These are phyloP conservation scores for Agonopterix arenella DNA, from an alignment of 2,888 invertebrate genomes.

Conservation along the genomic window DNA sequence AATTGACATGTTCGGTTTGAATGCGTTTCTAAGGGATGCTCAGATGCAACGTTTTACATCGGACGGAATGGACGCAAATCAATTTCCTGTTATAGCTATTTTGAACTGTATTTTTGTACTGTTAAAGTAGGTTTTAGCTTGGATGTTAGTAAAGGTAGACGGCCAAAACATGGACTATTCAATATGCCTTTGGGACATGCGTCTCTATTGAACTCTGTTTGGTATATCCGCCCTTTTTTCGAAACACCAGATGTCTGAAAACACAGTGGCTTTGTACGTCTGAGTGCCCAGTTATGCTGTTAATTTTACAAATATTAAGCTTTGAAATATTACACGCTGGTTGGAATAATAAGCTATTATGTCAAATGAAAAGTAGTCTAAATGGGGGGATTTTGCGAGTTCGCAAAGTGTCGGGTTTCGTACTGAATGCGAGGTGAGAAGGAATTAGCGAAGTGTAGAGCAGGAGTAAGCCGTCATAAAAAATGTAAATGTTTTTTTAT, in stretches of 20 bases:
- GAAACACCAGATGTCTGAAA: slow-evolving; percentile 63
- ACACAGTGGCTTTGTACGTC: slow-evolving; percentile 41
- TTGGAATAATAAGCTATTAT: slow-evolving; percentile 70
- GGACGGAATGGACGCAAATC: neutral
- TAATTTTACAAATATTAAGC: slow-evolving; percentile 72
- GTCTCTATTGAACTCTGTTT: slow-evolving; percentile 65
- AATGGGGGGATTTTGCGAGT: slow-evolving; percentile 18
- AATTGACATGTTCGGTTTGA: slow-evolving; percentile 30
- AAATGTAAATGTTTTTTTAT: too few species aligned
- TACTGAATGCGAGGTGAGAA: slow-evolving; percentile 16
- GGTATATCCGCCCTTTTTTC: slow-evolving; percentile 74
- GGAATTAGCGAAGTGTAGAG: slow-evolving; percentile 17
- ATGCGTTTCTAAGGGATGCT: slow-evolving; percentile 71
- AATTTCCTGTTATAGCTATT: neutral
- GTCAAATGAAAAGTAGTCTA: slow-evolving; percentile 15
- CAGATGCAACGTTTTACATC: slow-evolving; percentile 51
- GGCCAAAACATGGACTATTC: slow-evolving; percentile 10
- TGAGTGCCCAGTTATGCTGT: slow-evolving; percentile 75
- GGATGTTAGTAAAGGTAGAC: slow-evolving; percentile 9
- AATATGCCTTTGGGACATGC: slow-evolving; percentile 56
- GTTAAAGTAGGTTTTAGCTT: slow-evolving; percentile 18
- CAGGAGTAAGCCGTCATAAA: neutral
- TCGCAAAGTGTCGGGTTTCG: slow-evolving; percentile 32
- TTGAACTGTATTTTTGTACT: neutral
- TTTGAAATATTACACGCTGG: slow-evolving; percentile 66